Evolutionary conservation across 2,113 vertebrate genomes (phyloP).

Genomic region (Serilophus lunatus): DNA sequence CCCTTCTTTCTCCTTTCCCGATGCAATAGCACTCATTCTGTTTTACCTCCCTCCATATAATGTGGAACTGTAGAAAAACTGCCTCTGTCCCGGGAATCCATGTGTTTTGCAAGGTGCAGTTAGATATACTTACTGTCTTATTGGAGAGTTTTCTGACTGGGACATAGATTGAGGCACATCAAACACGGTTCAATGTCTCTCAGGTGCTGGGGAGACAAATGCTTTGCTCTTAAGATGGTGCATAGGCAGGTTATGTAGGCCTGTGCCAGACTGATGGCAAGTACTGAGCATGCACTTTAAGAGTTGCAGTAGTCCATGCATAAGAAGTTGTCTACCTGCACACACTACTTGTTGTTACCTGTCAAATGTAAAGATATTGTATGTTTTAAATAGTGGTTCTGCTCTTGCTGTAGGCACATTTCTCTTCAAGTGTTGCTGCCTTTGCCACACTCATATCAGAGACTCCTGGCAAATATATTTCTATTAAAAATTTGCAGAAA

Average conservation of each 20-base stretch:
- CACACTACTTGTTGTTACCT: neutral
- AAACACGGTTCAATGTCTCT: neutral
- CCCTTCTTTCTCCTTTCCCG: neutral
- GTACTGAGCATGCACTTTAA: neutral
- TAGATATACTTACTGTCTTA: neutral
- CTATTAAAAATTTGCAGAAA: neutral
- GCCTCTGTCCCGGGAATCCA: neutral
- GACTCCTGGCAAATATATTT: neutral
- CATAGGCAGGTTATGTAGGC: neutral
- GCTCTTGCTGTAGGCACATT: neutral
- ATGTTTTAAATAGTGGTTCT: neutral
- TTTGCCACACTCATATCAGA: neutral
- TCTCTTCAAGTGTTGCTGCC: neutral
- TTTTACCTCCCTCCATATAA: neutral
- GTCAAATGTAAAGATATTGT: neutral
- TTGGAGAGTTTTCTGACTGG: neutral
- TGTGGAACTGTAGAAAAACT: neutral
- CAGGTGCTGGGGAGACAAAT: neutral
- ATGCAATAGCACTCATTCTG: rapidly evolving
- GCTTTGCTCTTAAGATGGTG: neutral
- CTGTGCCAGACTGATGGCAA: neutral
- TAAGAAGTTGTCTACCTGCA: neutral
- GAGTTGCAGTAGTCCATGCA: neutral
- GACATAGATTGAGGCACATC: neutral
- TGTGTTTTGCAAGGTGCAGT: rapidly evolving